phyloP scores from a whole-genome alignment of 2,797 vertebrate genomes.

The Esox lucius region DNA sequence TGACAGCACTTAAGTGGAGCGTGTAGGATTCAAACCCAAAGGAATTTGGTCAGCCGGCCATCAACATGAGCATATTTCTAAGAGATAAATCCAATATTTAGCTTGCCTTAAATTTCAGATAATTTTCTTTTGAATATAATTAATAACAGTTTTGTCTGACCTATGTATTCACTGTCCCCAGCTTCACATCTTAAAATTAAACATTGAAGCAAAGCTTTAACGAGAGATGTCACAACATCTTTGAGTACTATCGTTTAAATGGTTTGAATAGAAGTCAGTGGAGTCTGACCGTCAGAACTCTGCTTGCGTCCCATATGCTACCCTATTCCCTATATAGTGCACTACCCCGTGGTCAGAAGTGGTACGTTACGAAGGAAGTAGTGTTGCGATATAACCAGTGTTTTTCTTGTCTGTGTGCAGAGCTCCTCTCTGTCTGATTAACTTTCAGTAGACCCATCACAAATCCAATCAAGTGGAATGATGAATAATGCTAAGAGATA shows the following conservation, averaged over 20 bases:
- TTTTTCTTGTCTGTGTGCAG: background rate
- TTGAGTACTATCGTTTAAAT: background rate
- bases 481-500: constrained; percentile 30
- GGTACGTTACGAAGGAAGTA: background rate
- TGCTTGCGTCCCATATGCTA: background rate
- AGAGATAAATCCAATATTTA: background rate
- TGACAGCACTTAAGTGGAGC: background rate
- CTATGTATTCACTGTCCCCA: background rate
- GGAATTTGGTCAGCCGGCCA: background rate
- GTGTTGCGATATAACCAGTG: background rate
- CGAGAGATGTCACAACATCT: background rate
- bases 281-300: constrained; percentile 14
- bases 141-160: background rate
- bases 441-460: constrained; percentile 33
- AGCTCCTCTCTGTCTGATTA: constrained; percentile 27
- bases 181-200: background rate
- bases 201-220: background rate
- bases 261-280: constrained; percentile 9
- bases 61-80: background rate
- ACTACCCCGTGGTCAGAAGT: background rate
- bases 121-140: background rate
- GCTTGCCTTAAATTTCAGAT: background rate
- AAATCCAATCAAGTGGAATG: constrained; percentile 39
- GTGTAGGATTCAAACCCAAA: background rate
- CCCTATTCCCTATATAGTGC: background rate